Base-by-base conservation (phyloP, 2,888 invertebrate species). In the Cordilura impudica region DNA sequence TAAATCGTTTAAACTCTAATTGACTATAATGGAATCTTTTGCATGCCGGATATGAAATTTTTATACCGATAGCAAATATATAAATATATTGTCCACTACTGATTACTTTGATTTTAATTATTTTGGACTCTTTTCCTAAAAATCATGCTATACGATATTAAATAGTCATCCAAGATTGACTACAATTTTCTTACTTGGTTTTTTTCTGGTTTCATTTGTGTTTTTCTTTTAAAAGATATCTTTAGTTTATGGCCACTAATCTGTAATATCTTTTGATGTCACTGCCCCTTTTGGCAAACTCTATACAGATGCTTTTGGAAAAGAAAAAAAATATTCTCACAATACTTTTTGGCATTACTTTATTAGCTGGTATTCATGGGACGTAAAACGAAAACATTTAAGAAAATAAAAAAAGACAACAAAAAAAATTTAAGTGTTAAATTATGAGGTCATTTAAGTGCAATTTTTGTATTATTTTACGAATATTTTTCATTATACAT, bases 371-470 rank as follows among this genome's bases (percentile, higher is more conserved):
- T 43, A 3, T 23, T 26, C 35, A 19, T 18, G 56, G n/a, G 26
- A 56, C 18, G 26, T 49, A 35, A 66, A 72, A 47, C 7, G 23
- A 31, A 4, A 39, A 23, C 35, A 39, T 39, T 39, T 39, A 53
- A 67, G 21, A 29, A 16, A 29, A 58, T 31, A 26, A n/a, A 69
- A 39, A 60, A 35, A 10, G 19, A 35, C 31, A 45, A 43, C 45
- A 29, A 29, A 45, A 45, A 4, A 47, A n/a, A 29, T 10, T 43
- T 14, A 61, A 74, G 70, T 74, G 78, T 60, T 54, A 74, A 78
- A 61, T 78, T 78, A 78, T 70, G 74, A 60, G 78, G 73, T 70
- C 70, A 78, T 74, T 78, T 78, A 66, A 35, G 74, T 78, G 65
- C 53, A 74, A 65, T 70, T 69, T 67, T 66, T 63, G 35, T 74